Percentiles rank a stretch among this genome's conserved stretches.
These are phyloP conservation scores for Paratrypauchen microcephalus DNA, from an alignment of 2,797 vertebrate genomes.

Conservation along the genomic window DNA sequence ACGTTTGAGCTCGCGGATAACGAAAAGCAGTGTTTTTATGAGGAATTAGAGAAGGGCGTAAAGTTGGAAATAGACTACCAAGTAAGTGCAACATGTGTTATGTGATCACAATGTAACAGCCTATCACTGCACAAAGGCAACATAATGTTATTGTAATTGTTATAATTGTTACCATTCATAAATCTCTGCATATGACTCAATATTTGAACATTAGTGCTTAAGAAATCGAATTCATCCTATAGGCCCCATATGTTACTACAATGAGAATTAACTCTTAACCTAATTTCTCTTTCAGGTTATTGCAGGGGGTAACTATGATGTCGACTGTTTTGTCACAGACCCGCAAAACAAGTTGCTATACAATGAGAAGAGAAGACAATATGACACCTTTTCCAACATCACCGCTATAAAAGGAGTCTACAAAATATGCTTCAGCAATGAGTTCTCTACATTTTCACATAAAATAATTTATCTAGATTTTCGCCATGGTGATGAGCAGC, in stretches of 20 bases:
- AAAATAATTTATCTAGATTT: conserved; percentile 89
- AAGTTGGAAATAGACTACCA: conserved; percentile 81
- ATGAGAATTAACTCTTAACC: not conserved
- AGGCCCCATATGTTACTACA: no score
- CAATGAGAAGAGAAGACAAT: conserved; percentile 86
- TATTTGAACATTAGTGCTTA: no score
- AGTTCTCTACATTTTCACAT: conserved; percentile 91
- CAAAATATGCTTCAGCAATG: conserved; percentile 90
- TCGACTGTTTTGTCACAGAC: conserved; percentile 87
- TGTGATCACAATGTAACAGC: not conserved
- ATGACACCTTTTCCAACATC: conserved; percentile 84
- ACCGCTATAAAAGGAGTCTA: conserved; percentile 79
- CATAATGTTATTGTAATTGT: not conserved
- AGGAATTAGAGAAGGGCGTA: conserved; percentile 71
- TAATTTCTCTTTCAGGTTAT: conserved; percentile 78
- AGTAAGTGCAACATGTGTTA: conserved; percentile 49
- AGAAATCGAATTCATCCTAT: no score
- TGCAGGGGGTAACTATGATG: conserved; percentile 89
- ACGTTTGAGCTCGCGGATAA: conserved; percentile 80
- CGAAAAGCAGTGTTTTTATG: conserved; percentile 79
- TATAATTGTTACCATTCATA: not conserved
- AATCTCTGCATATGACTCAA: no score
- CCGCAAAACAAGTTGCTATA: conserved; percentile 80
- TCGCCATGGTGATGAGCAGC: conserved; percentile 79
- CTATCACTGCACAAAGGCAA: not conserved